Evolutionary conservation across 1,140 invertebrate genomes (phyloP).

Genomic region (Calephelis virginiensis): DNA sequence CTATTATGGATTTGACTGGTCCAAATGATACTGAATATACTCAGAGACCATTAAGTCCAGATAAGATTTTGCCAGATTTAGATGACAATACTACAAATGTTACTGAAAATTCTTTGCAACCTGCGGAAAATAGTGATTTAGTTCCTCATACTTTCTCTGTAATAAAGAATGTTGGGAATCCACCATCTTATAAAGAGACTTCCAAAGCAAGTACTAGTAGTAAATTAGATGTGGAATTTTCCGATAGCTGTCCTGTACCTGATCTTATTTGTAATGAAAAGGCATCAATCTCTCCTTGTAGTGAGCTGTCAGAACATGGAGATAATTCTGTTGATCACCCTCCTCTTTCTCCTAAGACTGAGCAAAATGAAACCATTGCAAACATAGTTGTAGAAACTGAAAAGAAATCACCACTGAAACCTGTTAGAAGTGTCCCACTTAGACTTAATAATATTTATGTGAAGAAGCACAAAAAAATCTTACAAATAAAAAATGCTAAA

Average conservation of each 20-base stretch:
- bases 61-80: conserved; percentile 65
- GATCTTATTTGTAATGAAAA: conserved; percentile 77
- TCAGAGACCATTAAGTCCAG: conserved; percentile 43
- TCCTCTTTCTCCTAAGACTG: conserved; percentile 46
- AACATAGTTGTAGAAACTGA: conserved; percentile 27
- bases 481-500: conserved; percentile 71
- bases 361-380: conserved; percentile 21
- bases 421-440: conserved; percentile 51
- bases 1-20: conserved; percentile 70
- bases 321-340: conserved; percentile 59
- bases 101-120: conserved; percentile 40
- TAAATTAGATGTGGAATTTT: conserved; percentile 63
- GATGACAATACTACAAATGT: conserved; percentile 47
- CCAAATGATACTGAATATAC: conserved; percentile 55
- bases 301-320: conserved; percentile 67
- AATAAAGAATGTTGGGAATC: conserved; percentile 69
- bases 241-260: conserved; percentile 66
- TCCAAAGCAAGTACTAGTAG: conserved; percentile 47
- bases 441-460: conserved; percentile 68
- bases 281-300: conserved; percentile 73
- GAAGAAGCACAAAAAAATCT: conserved; percentile 70
- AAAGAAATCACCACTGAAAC: conserved; percentile 37
- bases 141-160: conserved; percentile 67
- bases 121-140: conserved; percentile 39
- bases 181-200: conserved; percentile 49